Base-by-base conservation (phyloP, 1,140 invertebrate genomes). In the Chymomyza costata region DNA sequence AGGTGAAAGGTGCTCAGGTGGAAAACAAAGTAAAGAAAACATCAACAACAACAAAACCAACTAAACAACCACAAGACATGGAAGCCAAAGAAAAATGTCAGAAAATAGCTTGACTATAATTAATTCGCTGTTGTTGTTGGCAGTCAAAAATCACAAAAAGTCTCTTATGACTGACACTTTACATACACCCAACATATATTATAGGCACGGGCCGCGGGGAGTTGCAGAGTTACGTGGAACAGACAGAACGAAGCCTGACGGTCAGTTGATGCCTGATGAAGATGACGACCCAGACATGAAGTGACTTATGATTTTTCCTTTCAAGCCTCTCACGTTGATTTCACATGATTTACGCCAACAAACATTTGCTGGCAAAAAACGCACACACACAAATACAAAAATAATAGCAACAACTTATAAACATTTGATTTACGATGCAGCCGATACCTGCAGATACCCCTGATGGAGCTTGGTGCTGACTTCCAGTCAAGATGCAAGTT, bases 151-250 rank as follows among this genome's bases (percentile, higher is more conserved):
- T 80, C 73, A 34, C 65, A 78, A 28, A 78, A 78, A 80, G 73
- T 80, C 73, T 73, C 73, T 78, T 80, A 71, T 78, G 73, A 78
- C 73, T 78, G 73, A 78, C 73, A 80, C 73, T 78, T 78, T 78
- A 73, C 73, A 78, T 78, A 68, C 19, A 15, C 25, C 32, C 21
- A 25, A 25, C 21, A 3, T 5, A 25, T 25, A n/a, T n/a, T n/a
- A n/a, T n/a, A n/a, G n/a, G n/a, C n/a, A n/a, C n/a, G n/a, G n/a
- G n/a, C n/a, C n/a, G n/a, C n/a, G n/a, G n/a, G n/a, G n/a, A n/a
- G n/a, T n/a, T n/a, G n/a, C n/a, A n/a, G n/a, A n/a, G n/a, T n/a
- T n/a, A n/a, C n/a, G n/a, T n/a, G n/a, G n/a, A n/a, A n/a, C n/a
- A n/a, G n/a, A n/a, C n/a, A n/a, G n/a, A n/a, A n/a, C n/a, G n/a